Conservation (phyloP, 1,140 invertebrate species). For the Thaumetopoea pityocampa region DNA sequence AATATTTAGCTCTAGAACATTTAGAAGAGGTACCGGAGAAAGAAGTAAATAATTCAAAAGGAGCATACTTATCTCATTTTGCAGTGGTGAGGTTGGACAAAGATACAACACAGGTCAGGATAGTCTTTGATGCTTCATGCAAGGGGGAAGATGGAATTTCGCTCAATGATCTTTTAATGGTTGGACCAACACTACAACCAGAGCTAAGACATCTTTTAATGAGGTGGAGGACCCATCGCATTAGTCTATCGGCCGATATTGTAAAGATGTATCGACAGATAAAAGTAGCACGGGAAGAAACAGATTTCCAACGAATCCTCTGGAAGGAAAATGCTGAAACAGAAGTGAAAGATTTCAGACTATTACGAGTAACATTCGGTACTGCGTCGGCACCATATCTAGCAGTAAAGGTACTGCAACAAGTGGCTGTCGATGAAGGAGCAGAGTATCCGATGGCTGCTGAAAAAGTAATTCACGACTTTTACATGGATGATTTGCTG, state of each 20-base stretch:
- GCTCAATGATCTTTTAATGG: no score
- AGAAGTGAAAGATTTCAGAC: conserved; percentile 19
- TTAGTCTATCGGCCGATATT: conserved; percentile 48
- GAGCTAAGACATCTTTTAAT: conserved; percentile 42
- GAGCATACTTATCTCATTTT: no score
- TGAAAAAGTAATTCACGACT: conserved; percentile 14
- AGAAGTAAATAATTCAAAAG: conserved; percentile 1
- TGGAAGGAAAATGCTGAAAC: conserved; percentile 25
- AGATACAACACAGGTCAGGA: no score
- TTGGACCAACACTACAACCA: conserved; percentile 18
- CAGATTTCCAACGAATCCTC: conserved; percentile 38
- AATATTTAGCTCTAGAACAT: conserved; percentile 18
- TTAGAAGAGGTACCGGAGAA: conserved; percentile 5
- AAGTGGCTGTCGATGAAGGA: conserved; percentile 26
- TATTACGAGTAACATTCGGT: conserved; percentile 39
- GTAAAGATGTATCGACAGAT: conserved; percentile 58
- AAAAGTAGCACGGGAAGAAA: conserved; percentile 27
- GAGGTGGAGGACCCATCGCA: conserved; percentile 39
- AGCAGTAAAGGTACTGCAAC: conserved; percentile 29
- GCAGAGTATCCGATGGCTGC: conserved; percentile 2
- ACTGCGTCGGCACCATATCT: conserved; percentile 26
- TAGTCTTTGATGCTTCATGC: no score
- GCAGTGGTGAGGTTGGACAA: no score
- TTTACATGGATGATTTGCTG: conserved; percentile 16
- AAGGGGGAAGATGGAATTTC: conserved; percentile 24